Conservation (phyloP, 2,888 invertebrate species). For the Euproctis similis region DNA sequence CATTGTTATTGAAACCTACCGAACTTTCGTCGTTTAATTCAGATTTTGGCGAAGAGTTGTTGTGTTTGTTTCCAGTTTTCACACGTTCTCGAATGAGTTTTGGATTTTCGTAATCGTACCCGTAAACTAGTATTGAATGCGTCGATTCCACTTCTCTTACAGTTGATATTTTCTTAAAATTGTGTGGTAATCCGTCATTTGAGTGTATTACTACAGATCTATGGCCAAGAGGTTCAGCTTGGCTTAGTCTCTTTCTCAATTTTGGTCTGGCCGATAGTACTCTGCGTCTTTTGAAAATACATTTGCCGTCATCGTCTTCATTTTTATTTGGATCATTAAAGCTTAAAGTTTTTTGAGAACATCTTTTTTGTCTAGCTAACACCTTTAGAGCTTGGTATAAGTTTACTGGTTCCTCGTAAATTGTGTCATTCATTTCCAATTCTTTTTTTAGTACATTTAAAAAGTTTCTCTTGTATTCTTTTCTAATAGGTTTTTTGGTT, state of each 20-base stretch:
- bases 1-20: too few species aligned
- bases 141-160: constrained; percentile 1
- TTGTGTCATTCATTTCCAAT: constrained; percentile 23
- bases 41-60: too few species aligned
- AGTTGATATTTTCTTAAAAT: neutral
- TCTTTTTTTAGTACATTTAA: constrained; percentile 41
- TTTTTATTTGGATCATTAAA: constrained; percentile 7
- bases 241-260: neutral
- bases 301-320: constrained; percentile 14
- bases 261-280: constrained; percentile 19
- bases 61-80: too few species aligned
- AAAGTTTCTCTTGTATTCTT: constrained; percentile 29
- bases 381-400: constrained; percentile 44
- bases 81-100: too few species aligned
- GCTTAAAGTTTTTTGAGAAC: constrained; percentile 14
- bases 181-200: neutral
- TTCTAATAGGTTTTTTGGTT: constrained; percentile 12
- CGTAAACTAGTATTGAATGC: constrained; percentile 37
- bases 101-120: constrained; percentile 33
- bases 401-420: constrained; percentile 37
- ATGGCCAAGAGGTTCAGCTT: neutral
- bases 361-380: constrained; percentile 39
- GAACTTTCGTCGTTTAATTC: too few species aligned
- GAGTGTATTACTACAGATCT: neutral
- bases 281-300: constrained; percentile 30